Evolutionary conservation across 2,113 vertebrate genomes (phyloP).

Genomic region (Sapayoa aenigma): DNA sequence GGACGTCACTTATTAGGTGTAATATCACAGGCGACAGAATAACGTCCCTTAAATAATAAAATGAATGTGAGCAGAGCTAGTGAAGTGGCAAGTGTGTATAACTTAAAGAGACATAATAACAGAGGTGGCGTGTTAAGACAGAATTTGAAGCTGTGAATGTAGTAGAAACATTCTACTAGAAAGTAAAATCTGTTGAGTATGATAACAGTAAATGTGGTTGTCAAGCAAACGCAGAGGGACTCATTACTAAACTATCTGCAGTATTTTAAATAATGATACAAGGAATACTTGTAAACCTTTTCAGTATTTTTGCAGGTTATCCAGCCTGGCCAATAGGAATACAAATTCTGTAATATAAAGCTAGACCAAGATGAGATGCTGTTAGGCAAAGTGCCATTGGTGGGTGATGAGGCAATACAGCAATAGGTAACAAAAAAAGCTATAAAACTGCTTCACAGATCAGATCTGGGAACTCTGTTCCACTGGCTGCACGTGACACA

Average conservation of each 20-base stretch:
- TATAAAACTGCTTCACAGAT: background rate
- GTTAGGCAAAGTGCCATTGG: background rate
- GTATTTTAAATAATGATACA: background rate
- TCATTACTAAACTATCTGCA: slow-evolving; percentile 24
- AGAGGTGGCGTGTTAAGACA: background rate
- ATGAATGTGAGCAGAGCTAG: background rate
- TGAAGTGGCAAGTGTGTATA: background rate
- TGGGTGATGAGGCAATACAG: background rate
- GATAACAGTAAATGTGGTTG: slow-evolving; percentile 16
- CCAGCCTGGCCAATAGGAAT: background rate
- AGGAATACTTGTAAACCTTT: slow-evolving; percentile 9
- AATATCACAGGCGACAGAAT: background rate
- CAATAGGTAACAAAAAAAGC: background rate
- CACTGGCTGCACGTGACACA: background rate
- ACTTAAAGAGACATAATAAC: background rate
- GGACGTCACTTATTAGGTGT: background rate
- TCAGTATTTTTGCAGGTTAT: slow-evolving; percentile 7
- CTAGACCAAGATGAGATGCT: background rate
- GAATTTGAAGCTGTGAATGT: background rate
- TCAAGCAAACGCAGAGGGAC: slow-evolving; percentile 31
- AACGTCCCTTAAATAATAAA: background rate
- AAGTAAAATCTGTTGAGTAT: slow-evolving; percentile 33
- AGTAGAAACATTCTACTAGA: no score
- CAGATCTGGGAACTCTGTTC: background rate
- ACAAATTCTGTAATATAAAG: background rate